phyloP scores from a whole-genome alignment of 2,797 vertebrate genomes.

The Galagoides demidoff region DNA sequence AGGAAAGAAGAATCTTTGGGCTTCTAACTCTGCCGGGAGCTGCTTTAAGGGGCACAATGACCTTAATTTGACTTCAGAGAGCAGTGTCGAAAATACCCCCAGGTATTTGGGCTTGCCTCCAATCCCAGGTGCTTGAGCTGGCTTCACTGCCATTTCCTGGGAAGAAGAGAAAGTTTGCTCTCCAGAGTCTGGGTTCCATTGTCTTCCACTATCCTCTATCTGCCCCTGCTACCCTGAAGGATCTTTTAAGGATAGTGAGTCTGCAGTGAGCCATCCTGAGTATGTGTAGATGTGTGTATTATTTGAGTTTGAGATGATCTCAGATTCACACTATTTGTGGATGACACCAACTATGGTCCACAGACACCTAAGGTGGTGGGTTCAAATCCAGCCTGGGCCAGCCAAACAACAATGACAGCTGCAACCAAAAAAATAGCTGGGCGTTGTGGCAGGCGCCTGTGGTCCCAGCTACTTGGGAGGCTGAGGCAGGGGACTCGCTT shows the following conservation, averaged over 20 bases:
- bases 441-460: too few species aligned
- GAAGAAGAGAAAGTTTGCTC: neutral
- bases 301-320: neutral
- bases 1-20: neutral
- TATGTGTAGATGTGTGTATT: fast-evolving
- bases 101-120: neutral
- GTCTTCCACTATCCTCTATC: neutral
- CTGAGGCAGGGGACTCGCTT: too few species aligned
- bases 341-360: neutral
- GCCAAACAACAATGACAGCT: too few species aligned
- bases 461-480: too few species aligned
- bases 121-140: neutral
- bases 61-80: neutral
- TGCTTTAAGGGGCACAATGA: neutral
- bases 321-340: neutral
- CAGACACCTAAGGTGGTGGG: too few species aligned
- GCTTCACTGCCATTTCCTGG: neutral
- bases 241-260: neutral
- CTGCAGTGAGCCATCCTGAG: neutral
- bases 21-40: neutral
- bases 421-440: too few species aligned
- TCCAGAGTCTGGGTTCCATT: neutral
- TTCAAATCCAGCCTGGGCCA: too few species aligned
- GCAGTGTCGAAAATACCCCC: neutral
- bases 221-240: neutral